Evolutionary conservation across 2,113 vertebrate species (phyloP).

Genomic region (Eleginops maclovinus): DNA sequence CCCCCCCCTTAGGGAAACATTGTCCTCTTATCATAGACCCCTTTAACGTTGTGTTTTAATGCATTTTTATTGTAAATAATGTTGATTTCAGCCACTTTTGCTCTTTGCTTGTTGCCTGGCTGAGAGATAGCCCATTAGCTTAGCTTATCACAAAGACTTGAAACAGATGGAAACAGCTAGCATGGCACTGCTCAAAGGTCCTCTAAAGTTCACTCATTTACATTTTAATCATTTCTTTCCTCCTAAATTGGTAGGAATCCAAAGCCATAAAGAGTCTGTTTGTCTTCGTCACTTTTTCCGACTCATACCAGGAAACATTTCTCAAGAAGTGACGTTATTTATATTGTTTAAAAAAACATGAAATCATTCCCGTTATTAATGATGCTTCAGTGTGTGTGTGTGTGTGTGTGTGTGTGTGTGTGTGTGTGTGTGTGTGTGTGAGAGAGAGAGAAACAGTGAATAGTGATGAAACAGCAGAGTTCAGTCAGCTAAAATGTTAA

Average conservation of each 20-base stretch:
- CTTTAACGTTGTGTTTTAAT: not conserved
- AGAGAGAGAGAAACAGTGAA: slow-evolving; percentile 14
- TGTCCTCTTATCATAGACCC: not conserved
- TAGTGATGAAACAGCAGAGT: slow-evolving; percentile 50
- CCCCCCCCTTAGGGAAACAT: not conserved
- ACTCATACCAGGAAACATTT: not conserved
- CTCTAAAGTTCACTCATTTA: not conserved
- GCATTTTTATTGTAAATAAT: not conserved
- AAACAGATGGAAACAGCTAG: not conserved
- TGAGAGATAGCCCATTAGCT: not conserved
- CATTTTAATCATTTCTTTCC: not conserved
- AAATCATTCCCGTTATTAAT: slow-evolving; percentile 9
- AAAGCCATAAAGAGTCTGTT: not conserved
- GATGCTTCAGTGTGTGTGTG: not conserved
- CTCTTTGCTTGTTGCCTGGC: not conserved
- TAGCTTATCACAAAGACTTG: slow-evolving; percentile 4
- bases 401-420: slow-evolving; percentile 20
- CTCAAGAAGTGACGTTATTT: not conserved
- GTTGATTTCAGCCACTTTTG: not conserved
- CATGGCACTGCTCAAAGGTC: not conserved
- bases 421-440: slow-evolving; percentile 27
- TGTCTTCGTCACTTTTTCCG: no score
- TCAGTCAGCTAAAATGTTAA: slow-evolving; percentile 75
- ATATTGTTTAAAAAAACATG: not conserved
- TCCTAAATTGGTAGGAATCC: not conserved